A percentile compares a stretch with the other conserved stretches of the same genome.
Conservation (phyloP, 1,140 invertebrate species). For the Camponotus vicinus region DNA sequence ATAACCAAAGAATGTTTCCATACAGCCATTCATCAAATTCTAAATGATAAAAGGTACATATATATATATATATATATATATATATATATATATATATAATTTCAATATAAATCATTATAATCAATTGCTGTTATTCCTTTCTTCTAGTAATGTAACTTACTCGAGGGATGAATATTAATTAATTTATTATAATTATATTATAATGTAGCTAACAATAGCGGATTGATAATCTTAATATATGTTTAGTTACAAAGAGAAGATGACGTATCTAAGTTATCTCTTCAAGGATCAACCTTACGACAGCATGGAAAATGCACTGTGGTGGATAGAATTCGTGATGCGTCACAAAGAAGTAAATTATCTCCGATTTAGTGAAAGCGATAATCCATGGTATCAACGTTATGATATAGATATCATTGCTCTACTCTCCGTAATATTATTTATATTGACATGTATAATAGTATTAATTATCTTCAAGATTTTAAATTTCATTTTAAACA, state of each 20-base stretch:
- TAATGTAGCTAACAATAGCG: neutral
- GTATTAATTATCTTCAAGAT: neutral
- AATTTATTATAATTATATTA: constrained; percentile 9
- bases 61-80: neutral
- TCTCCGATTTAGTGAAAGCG: constrained; percentile 76
- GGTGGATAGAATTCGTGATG: constrained; percentile 86
- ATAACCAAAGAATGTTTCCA: constrained; percentile 52
- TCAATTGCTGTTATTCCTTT: neutral
- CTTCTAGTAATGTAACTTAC: too few relatives aligned
- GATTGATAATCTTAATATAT: constrained; percentile 26
- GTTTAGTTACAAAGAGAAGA: constrained; percentile 78
- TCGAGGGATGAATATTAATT: neutral
- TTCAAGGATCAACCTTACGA: constrained; percentile 81
- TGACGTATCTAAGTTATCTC: constrained; percentile 68
- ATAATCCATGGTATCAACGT: constrained; percentile 84
- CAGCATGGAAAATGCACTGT: constrained; percentile 81
- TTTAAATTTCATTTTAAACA: neutral
- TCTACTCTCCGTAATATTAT: constrained; percentile 59
- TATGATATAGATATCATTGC: constrained; percentile 84
- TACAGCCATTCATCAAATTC: constrained; percentile 60
- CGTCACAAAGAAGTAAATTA: constrained; percentile 81
- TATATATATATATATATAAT: neutral
- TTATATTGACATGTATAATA: neutral
- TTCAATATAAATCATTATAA: neutral
- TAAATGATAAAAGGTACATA: constrained; percentile 69